These are phyloP conservation scores for Zoanthus solanderi DNA, from an alignment of 92 coral and sea anemone genomes.

Conservation along the genomic window DNA sequence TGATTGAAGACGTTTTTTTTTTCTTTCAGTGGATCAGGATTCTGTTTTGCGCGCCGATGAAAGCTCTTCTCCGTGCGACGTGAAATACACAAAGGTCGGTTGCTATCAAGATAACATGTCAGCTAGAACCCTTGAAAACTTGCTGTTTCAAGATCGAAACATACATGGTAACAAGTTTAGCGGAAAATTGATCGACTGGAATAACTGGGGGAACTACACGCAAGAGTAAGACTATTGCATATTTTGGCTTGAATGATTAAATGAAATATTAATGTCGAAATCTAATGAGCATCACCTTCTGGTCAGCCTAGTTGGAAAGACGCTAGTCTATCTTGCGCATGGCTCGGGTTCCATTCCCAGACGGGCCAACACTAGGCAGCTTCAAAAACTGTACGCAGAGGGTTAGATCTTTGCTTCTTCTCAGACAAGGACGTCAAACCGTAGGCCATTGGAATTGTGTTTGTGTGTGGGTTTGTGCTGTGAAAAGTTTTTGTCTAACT, in stretches of 20 bases:
- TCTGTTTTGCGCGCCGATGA: not conserved
- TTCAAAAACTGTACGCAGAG: no score
- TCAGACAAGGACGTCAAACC: no score
- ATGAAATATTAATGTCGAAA: no score
- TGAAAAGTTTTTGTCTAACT: no score
- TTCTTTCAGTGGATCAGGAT: slow-evolving; percentile 26
- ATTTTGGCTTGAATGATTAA: not conserved
- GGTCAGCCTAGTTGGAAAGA: no score
- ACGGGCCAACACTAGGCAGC: no score
- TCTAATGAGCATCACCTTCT: no score
- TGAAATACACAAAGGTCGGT: slow-evolving; percentile 7
- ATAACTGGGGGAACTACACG: slow-evolving; percentile 32
- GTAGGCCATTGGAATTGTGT: no score
- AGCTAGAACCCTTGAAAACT: not conserved
- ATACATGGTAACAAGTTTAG: not conserved
- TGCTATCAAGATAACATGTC: slow-evolving; percentile 2
- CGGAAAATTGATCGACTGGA: slow-evolving; percentile 18
- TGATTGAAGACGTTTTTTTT: not conserved
- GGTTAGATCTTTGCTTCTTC: no score
- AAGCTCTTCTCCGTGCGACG: not conserved
- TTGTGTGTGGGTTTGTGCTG: no score
- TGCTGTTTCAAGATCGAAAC: slow-evolving; percentile 33
- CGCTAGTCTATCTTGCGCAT: no score
- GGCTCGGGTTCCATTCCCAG: no score
- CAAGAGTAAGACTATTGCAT: not conserved